phyloP scores from a whole-genome alignment of 2,888 invertebrate genomes.

The Pollenia angustigena region DNA sequence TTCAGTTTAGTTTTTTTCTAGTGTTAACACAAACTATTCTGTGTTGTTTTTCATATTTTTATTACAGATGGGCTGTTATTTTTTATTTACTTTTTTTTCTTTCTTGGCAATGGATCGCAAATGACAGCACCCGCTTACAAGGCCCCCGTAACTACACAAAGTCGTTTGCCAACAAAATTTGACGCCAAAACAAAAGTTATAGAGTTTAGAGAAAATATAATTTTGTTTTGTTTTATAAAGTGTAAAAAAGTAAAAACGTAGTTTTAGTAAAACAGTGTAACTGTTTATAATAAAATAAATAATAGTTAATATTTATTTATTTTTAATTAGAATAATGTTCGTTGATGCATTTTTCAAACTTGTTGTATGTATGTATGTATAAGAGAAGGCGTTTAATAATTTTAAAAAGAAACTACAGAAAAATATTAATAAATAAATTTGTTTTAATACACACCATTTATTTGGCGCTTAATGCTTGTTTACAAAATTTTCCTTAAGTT shows the following conservation, averaged over 20 bases:
- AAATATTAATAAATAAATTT: no score
- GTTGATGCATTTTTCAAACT: no score
- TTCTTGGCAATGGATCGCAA: constrained; percentile 48
- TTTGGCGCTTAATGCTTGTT: constrained; percentile 28
- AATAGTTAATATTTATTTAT: constrained; percentile 2
- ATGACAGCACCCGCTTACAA: constrained; percentile 40
- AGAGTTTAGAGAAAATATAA: constrained; percentile 29
- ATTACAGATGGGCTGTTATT: constrained; percentile 66
- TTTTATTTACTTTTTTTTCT: background rate
- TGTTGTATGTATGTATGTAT: no score
- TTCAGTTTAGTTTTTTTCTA: constrained; percentile 37
- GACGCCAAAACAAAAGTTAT: constrained; percentile 47
- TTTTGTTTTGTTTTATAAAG: constrained; percentile 45
- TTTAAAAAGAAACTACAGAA: background rate
- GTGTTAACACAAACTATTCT: constrained; percentile 46
- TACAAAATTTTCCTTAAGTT: background rate
- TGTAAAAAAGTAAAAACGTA: background rate
- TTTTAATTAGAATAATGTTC: no score
- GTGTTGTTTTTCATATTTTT: constrained; percentile 53
- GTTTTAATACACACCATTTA: background rate
- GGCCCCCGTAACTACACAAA: background rate
- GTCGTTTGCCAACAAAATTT: constrained; percentile 63
- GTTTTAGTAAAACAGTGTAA: constrained; percentile 57
- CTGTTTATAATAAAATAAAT: constrained; percentile 32
- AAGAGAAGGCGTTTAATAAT: no score